Evolutionary conservation across 1,140 invertebrate genomes (phyloP).

Genomic region (Drosophila melanogaster): Release_6_plus_ISO1_MT NT_033779.5:6749501-6750000

Average conservation of each 20-base stretch:
- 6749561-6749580: constrained; percentile 59
- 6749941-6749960: constrained; percentile 10
- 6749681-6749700: constrained; percentile 16
- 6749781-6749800: constrained; percentile 4
- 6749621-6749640: constrained; percentile 77
- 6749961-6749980: constrained; percentile 44
- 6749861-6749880: constrained; percentile 59
- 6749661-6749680: constrained; percentile 45
- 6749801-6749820: constrained; percentile 1
- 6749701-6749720: neutral
- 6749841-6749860: constrained; percentile 44
- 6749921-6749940: constrained; percentile 62
- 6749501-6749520: constrained; percentile 34
- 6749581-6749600: constrained; percentile 19
- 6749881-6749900: constrained; percentile 34
- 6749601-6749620: constrained; percentile 63
- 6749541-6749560: constrained; percentile 40
- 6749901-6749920: constrained; percentile 17
- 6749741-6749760: constrained; percentile 36
- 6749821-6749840: neutral
- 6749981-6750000: constrained; percentile 65
- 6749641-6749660: constrained; percentile 69
- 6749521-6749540: constrained; percentile 65
- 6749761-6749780: constrained; percentile 24
- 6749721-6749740: neutral